Base-by-base conservation (phyloP, 2,888 invertebrate genomes). In the Ochropleura leucogaster region DNA sequence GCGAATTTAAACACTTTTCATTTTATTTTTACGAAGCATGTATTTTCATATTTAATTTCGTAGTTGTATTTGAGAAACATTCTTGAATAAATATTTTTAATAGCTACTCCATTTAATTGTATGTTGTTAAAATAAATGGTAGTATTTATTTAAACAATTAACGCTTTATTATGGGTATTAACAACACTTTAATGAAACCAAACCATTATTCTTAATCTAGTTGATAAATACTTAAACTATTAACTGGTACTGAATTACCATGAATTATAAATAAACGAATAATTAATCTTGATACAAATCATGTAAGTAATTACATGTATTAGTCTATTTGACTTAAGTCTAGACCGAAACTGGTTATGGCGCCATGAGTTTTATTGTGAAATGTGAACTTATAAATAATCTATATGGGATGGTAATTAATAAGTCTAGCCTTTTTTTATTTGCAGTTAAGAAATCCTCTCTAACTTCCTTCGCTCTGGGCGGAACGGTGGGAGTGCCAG, bases 301-400 rank as follows among this genome's bases (percentile, higher is more conserved):
- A 47, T 77, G 14, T 59, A 46, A 49, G 46, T 44, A 30, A 30
- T 60, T 60, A 53, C n/a, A n/a, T n/a, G n/a, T n/a, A 47, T 14
- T 18, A 16, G 62, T 62, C 12, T 42, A 79, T 71, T 53, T 51
- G 14, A 4, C n/a, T 46, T 44, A 14, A 16, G 57, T 68, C n/a
- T 44, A 71, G n/a, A 71, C 60, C 3, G 20, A 42, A 60, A 42
- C 30, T 42, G 0, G 12, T 12, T 20, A 1, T 5, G 1, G 6
- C 1, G 30, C 9, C 40, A 18, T 30, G 8, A 47, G 7, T 40
- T 40, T 46, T 51, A 42, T 30, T 51, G 10, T 6, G 18, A 42
- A 79, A 42, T n/a, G 1, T 74, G n/a, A 30, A 57, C 63, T 55
- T 74, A 18, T 12, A 18, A 74, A n/a, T n/a, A n/a, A n/a, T n/a